Base-by-base conservation (phyloP, 2,888 invertebrate genomes). In the Aphelenchoides bicaudatus region DNA sequence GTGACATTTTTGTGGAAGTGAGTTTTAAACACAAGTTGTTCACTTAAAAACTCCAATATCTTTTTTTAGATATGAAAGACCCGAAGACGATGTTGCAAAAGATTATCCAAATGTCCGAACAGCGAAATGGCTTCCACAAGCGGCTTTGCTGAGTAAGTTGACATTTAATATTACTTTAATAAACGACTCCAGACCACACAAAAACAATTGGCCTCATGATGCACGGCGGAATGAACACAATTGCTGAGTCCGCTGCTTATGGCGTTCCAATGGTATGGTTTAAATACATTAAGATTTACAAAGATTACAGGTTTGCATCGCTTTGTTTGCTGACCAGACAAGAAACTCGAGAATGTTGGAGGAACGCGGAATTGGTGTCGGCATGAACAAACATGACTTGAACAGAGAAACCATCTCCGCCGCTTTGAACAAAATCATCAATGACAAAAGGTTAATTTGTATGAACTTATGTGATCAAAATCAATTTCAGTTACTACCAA, bases 51-150 rank as follows among this genome's bases (percentile, higher is more conserved):
- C n/a, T n/a, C n/a, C n/a, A n/a, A n/a, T n/a, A n/a, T n/a, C n/a
- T n/a, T n/a, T n/a, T n/a, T 34, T 34, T n/a, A 64, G 64, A 19
- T 64, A 64, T 30, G 64, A 64, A 50, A 56, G 34, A 19, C 38
- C 29, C 19, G 64, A 62, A n/a, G 46, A 62, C 28, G 49, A 27
- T 6, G 19, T 27, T 27, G 49, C 23, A 3, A 27, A 48, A 10
- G 49, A 39, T 5, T 25, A 39, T 13, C 19, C 4, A n/a, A 79
- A 79, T 59, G 74, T 79, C 2, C 56, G 62, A 34, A 65, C 70
- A 1, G 52, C 71, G 19, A 68, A 74, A 28, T 80, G 79, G 79
- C 62, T 80, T 39, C 81, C 81, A 3, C 81, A 81, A 49, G 76
- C 75, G 49, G 80, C 80, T 65, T 68, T 80, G 23, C 61, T 81